These are phyloP conservation scores for Oreochromis tanganicae DNA, from an alignment of 2,113 vertebrate genomes.

Conservation along the genomic window DNA sequence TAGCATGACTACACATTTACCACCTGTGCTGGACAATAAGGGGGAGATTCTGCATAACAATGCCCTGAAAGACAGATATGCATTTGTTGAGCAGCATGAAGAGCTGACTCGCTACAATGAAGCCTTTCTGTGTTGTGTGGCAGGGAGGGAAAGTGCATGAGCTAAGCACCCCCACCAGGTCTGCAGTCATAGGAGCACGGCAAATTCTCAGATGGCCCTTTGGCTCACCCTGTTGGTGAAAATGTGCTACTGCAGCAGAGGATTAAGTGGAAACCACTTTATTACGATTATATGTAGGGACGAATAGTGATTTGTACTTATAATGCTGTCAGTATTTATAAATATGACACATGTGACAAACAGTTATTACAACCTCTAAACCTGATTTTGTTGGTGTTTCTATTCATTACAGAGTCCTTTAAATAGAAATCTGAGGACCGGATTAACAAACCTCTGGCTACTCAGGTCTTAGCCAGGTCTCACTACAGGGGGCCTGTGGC, in stretches of 20 bases:
- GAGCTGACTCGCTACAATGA: conserved; percentile 43
- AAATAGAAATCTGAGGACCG: accelerated
- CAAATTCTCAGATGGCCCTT: background rate
- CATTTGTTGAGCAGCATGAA: conserved; percentile 35
- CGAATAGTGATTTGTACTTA: background rate
- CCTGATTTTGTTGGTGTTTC: background rate
- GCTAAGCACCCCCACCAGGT: conserved; percentile 13
- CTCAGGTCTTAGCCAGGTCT: background rate
- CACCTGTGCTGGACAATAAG: background rate
- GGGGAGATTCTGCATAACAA: background rate
- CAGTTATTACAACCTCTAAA: background rate
- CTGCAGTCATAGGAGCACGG: background rate
- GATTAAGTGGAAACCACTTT: background rate
- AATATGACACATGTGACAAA: background rate
- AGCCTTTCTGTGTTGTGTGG: conserved; percentile 27
- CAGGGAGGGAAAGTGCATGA: conserved; percentile 8
- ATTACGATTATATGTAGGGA: background rate
- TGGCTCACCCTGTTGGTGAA: conserved; percentile 49
- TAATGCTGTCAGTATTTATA: background rate
- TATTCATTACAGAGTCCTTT: background rate
- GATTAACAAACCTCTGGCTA: background rate
- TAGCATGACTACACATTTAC: background rate
- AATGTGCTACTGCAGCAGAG: background rate
- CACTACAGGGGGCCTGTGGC: accelerated
- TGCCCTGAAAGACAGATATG: conserved; percentile 8